Evolutionary conservation across 2,113 vertebrate genomes (phyloP).

Genomic region (Daphoenositta chrysoptera): DNA sequence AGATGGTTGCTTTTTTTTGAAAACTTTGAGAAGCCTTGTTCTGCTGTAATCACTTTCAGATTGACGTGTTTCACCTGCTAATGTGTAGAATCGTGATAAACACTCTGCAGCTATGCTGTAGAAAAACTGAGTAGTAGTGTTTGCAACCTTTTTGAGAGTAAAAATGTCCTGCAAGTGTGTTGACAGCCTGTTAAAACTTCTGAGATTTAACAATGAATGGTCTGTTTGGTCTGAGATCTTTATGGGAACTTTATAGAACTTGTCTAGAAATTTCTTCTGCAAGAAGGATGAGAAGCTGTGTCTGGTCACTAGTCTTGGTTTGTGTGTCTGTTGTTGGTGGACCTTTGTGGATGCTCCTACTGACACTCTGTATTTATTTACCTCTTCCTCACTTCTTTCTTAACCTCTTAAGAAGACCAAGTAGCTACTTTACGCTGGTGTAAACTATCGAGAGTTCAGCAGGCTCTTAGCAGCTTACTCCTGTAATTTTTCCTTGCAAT

Average conservation of each 20-base stretch:
- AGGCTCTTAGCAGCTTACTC: background rate
- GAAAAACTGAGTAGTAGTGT: background rate
- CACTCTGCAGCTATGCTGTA: background rate
- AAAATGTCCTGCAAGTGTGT: background rate
- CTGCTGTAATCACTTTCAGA: background rate
- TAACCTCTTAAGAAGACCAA: background rate
- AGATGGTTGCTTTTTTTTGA: background rate
- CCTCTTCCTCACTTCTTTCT: background rate
- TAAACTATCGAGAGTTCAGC: background rate
- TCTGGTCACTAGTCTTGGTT: background rate
- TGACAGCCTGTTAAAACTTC: background rate
- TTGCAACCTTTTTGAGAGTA: background rate
- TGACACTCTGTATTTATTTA: background rate
- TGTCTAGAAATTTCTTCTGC: background rate
- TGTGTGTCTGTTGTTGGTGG: background rate
- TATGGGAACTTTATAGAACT: background rate
- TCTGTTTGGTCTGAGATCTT: background rate
- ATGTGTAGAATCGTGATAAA: accelerated
- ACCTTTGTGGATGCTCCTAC: background rate
- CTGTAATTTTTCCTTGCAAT: background rate
- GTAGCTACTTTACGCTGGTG: background rate
- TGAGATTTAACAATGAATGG: background rate
- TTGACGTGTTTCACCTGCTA: background rate
- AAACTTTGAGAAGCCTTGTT: background rate
- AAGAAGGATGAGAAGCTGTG: background rate